Evolutionary conservation across 2,113 vertebrate genomes (phyloP).

Genomic region (Globicephala melas): DNA sequence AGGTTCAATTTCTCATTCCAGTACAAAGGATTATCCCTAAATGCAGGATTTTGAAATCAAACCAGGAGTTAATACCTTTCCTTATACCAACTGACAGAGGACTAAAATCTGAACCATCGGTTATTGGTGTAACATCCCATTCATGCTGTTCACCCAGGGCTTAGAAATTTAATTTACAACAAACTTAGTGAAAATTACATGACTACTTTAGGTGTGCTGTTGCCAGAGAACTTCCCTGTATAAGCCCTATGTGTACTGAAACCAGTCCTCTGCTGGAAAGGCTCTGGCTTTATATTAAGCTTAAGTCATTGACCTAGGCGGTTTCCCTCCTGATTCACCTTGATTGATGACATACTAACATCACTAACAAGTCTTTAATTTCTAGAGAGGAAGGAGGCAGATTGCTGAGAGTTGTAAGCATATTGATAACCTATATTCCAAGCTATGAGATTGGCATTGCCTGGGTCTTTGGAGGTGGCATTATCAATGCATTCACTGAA

Average conservation of each 20-base stretch:
- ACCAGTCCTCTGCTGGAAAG: not conserved
- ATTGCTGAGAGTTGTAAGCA: not conserved
- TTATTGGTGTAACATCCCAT: not conserved
- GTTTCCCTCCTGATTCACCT: not conserved
- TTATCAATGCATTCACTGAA: not conserved
- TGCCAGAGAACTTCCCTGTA: not conserved
- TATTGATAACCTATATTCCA: not conserved
- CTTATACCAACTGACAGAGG: not conserved
- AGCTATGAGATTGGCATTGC: not conserved
- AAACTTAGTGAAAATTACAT: not conserved
- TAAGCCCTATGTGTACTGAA: accelerated
- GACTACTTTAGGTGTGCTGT: not conserved
- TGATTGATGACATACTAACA: accelerated
- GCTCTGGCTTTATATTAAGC: not conserved
- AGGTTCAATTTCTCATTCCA: too few species aligned
- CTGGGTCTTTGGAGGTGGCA: not conserved
- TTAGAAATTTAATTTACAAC: not conserved
- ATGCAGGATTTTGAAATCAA: not conserved
- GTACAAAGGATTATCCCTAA: not conserved
- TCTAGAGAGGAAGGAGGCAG: not conserved
- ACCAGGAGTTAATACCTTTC: not conserved
- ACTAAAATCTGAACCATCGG: not conserved
- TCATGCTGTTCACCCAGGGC: not conserved
- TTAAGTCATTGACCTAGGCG: not conserved
- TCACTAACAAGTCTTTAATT: not conserved